Evolutionary conservation across 2,113 vertebrate genomes (phyloP).

Genomic region (Lynx canadensis): DNA sequence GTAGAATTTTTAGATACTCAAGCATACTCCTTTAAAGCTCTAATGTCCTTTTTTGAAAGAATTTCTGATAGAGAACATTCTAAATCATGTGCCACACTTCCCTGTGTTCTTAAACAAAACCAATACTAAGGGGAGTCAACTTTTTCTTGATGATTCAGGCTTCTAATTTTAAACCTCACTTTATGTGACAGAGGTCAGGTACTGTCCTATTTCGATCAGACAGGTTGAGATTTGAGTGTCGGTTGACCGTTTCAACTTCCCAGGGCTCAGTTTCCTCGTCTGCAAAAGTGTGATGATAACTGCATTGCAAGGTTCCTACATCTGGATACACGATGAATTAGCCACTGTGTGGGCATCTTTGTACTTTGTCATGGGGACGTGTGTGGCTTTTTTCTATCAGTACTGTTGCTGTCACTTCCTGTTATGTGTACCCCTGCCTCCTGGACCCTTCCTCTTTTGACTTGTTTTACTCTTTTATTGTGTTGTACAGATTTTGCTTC

Average conservation of each 20-base stretch:
- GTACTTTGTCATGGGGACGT: neutral
- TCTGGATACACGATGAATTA: neutral
- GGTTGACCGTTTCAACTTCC: neutral
- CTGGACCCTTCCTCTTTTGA: neutral
- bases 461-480: neutral
- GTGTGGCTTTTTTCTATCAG: neutral
- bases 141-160: conserved; percentile 20
- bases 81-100: neutral
- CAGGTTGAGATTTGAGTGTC: neutral
- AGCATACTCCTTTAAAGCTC: neutral
- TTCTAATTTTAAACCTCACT: neutral
- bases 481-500: neutral
- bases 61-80: neutral
- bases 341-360: neutral
- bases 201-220: neutral
- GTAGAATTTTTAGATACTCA: neutral
- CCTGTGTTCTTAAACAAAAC: neutral
- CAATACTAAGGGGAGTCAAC: neutral
- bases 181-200: neutral
- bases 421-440: neutral
- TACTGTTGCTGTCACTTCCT: neutral
- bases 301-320: neutral
- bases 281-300: neutral
- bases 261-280: neutral
- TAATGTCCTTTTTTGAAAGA: neutral